Evolutionary conservation across 2,888 invertebrate species (phyloP).

Genomic region (Trypoxylon attenuatum): DNA sequence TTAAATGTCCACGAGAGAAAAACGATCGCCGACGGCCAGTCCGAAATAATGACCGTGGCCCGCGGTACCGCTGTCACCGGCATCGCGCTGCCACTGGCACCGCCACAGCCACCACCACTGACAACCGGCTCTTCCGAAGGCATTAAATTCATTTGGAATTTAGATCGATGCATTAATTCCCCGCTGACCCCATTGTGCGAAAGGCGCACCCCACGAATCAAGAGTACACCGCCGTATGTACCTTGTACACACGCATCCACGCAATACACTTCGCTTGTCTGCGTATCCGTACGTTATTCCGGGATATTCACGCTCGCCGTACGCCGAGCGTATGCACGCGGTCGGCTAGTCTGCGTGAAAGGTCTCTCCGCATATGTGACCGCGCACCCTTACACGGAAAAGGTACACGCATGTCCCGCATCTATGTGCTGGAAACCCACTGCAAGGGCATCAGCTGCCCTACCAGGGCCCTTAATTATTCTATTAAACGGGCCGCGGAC

Average conservation of each 20-base stretch:
- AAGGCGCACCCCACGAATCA: slow-evolving; percentile 53
- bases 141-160: slow-evolving; percentile 62
- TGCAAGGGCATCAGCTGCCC: slow-evolving; percentile 69
- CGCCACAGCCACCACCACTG: slow-evolving; percentile 4
- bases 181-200: slow-evolving; percentile 55
- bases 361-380: neutral
- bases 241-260: no score
- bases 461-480: slow-evolving; percentile 73
- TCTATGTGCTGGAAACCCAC: slow-evolving; percentile 9
- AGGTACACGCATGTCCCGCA: slow-evolving; percentile 3
- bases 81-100: no score
- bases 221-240: slow-evolving; percentile 49
- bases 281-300: slow-evolving; percentile 46
- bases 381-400: neutral
- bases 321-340: slow-evolving; percentile 3
- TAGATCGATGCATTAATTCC: slow-evolving; percentile 51
- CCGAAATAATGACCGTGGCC: neutral
- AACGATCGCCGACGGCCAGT: no score
- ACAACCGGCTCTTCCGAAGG: slow-evolving; percentile 50
- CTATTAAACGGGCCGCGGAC: slow-evolving; percentile 72
- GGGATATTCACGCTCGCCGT: slow-evolving; percentile 35
- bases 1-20: no score
- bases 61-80: no score
- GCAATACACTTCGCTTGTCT: slow-evolving; percentile 12
- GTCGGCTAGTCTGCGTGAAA: slow-evolving; percentile 4